Percentiles rank a stretch among this genome's conserved stretches.
Conservation (phyloP, 2,797 vertebrate genomes). For the Molossus alvarezi region DNA sequence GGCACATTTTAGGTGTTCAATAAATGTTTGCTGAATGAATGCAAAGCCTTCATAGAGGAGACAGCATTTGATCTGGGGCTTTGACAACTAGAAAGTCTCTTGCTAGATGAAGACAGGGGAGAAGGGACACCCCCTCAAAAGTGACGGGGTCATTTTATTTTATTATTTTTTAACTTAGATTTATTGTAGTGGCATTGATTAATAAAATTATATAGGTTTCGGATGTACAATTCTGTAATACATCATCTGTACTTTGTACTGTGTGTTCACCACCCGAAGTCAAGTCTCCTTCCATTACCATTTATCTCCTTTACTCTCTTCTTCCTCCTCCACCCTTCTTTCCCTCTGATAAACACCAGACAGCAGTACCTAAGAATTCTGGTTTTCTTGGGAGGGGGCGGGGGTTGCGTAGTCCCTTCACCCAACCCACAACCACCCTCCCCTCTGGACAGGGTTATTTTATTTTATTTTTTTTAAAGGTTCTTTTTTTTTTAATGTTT, state of each 20-base stretch:
- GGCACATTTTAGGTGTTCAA: not conserved
- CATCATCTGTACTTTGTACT: not conserved
- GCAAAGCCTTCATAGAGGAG: not conserved
- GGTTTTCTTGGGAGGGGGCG: too few species aligned
- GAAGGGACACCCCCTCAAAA: not conserved
- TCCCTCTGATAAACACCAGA: not conserved
- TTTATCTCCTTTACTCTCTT: not conserved
- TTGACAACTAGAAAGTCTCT: not conserved
- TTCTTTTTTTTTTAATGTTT: too few species aligned
- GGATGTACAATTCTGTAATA: not conserved
- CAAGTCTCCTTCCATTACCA: not conserved
- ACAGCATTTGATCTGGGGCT: not conserved
- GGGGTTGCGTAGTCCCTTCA: not conserved
- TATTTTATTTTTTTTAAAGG: not conserved
- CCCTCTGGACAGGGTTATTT: not conserved
- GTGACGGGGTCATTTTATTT: not conserved
- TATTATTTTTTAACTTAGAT: not conserved
- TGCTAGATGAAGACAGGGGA: not conserved
- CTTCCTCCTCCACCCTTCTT: not conserved
- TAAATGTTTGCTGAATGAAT: slow-evolving; percentile 9
- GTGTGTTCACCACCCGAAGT: not conserved
- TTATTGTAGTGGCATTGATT: not conserved
- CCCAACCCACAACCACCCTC: not conserved
- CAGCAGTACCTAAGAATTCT: not conserved
- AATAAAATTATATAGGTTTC: not conserved